Base-by-base conservation (phyloP, 2,888 invertebrate genomes). In the Aradus depressus region DNA sequence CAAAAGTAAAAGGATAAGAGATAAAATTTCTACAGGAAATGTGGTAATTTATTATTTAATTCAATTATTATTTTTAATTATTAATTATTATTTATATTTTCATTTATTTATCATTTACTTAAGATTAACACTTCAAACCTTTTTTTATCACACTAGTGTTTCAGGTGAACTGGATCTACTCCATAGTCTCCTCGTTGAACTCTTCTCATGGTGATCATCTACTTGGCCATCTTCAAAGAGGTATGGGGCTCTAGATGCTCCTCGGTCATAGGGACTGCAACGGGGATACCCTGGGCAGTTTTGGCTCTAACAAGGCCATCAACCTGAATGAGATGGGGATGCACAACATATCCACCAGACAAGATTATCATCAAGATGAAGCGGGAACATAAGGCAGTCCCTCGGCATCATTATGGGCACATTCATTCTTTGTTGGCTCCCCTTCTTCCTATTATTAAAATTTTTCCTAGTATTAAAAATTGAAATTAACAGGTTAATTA, bases 401-500 rank as follows among this genome's bases (percentile, higher is more conserved):
- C 74, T 96, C 51, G 93, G 95, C 58, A 92, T 96, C 64, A 95
- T 96, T 62, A 95, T 96, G 95, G 93, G 93, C 54, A 91, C 88
- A n/a, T 95, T 95, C 70, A 88, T 95, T 45, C 71, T 92, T 39
- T 95, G 95, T 71, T 96, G 95, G 92, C 73, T 93, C 60, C 95
- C 96, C 10, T 96, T 96, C 72, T 96, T 96, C 71, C 71, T 89
- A 37, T 95, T n/a, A n/a, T n/a, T n/a, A n/a, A n/a, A n/a, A n/a
- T n/a, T n/a, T n/a, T n/a, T n/a, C n/a, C n/a, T n/a, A n/a, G n/a
- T n/a, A n/a, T n/a, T n/a, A n/a, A n/a, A n/a, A n/a, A n/a, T n/a
- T n/a, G n/a, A n/a, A n/a, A n/a, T n/a, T n/a, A n/a, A n/a, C n/a
- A n/a, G n/a, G n/a, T n/a, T n/a, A n/a, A n/a, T n/a, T n/a, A n/a